Evolutionary conservation across 2,113 vertebrate genomes (phyloP).

Genomic region (Cavia aperea): DNA sequence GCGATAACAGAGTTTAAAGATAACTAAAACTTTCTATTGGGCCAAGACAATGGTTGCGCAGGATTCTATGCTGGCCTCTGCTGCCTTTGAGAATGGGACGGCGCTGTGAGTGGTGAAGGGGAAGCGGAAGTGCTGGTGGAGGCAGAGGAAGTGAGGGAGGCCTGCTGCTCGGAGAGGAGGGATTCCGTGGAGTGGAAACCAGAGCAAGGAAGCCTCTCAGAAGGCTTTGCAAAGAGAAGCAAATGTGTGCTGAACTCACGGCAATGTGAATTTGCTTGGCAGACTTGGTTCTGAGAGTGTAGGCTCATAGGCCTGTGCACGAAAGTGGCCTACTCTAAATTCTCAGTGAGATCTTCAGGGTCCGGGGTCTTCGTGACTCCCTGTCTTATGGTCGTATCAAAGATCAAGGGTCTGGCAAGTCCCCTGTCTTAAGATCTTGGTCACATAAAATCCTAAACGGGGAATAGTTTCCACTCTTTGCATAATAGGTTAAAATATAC

Average conservation of each 20-base stretch:
- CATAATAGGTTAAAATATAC: not conserved
- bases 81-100: not conserved
- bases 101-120: not conserved
- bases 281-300: not conserved
- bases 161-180: conserved; percentile 6
- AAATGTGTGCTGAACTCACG: not conserved
- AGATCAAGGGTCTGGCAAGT: not conserved
- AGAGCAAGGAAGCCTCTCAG: not conserved
- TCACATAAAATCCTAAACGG: conserved; percentile 10
- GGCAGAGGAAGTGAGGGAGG: conserved; percentile 38
- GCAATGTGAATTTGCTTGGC: not conserved
- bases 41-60: not conserved
- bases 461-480: conserved; percentile 35
- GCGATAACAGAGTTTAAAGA: conserved; percentile 50
- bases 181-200: conserved; percentile 7
- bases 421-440: conserved; percentile 16
- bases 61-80: conserved; percentile 1
- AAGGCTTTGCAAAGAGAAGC: conserved; percentile 40
- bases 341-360: not conserved
- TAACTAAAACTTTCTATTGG: conserved; percentile 15
- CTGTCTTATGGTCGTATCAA: not conserved
- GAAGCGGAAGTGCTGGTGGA: not conserved
- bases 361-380: conserved; percentile 48
- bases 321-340: conserved; percentile 20
- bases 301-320: not conserved